Base-by-base conservation (phyloP, 2,888 invertebrate species). In the Epinotia ramella region DNA sequence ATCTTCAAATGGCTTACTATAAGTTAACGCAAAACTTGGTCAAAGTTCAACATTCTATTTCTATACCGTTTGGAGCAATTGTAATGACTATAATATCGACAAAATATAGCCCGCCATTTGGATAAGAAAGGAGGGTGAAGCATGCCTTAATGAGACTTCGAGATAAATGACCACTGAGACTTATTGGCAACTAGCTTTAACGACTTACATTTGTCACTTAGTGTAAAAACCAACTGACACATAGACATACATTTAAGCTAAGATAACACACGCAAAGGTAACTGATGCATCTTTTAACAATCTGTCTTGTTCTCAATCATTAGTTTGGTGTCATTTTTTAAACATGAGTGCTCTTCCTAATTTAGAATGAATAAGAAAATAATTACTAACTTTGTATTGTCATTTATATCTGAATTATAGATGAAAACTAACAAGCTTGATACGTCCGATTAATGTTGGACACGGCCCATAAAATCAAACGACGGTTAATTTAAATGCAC, bases 401-500 rank as follows among this genome's bases (percentile, higher is more conserved):
- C 53, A 62, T n/a, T n/a, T 66, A 56, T 24, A 44, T 56, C 56
- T 40, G 66, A 28, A 63, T 75, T 18, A 59, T 70, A 63, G 71
- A 66, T 75, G 53, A 24, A 71, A 63, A n/a, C 28, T 9, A 57
- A 67, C 71, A 67, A 63, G 76, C 56, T 62, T 67, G 66, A 66
- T 72, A 67, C 56, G 18, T 33, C 67, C 56, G 56, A 66, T 72
- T 67, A 62, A 72, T 72, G 60, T 71, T 76, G 56, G 46, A 67
- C 62, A 72, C 46, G 62, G 57, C 18, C 76, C 62, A 72, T 76
- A 76, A 76, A 76, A 72, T 63, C 46, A 62, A 75, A 62, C 33
- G 76, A 62, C 62, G 46, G 56, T 72, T 76, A 72, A 76, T 76
- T 76, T 76, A 76, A 76, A 76, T 71, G 56, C 72, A 63, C 46